Conservation (phyloP, 2,113 vertebrate genomes). For the Ophiodon elongatus region DNA sequence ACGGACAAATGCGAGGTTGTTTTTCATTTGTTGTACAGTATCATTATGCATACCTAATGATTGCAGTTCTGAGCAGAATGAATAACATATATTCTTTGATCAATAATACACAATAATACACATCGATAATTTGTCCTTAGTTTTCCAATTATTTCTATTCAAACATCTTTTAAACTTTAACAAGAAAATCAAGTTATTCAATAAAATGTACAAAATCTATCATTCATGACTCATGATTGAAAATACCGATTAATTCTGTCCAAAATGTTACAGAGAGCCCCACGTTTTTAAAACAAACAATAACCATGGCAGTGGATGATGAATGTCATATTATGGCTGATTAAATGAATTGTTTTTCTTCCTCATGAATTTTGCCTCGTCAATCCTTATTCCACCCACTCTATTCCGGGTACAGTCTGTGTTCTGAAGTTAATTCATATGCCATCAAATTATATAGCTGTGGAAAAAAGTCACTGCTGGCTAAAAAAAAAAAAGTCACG, state of each 20-base stretch:
- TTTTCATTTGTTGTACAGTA: slow-evolving; percentile 24
- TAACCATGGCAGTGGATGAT: not conserved
- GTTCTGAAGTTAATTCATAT: not conserved
- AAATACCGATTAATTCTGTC: not conserved
- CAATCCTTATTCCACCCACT: not conserved
- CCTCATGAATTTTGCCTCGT: not conserved
- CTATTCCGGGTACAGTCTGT: not conserved
- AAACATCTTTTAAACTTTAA: not conserved
- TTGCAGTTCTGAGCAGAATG: not conserved
- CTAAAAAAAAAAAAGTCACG: not conserved
- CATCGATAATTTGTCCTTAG: not conserved
- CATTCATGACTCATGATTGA: not conserved
- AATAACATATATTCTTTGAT: not conserved
- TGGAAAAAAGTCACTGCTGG: not conserved
- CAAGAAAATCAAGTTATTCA: not conserved
- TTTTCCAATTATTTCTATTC: not conserved
- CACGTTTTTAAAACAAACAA: not conserved
- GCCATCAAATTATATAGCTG: not conserved
- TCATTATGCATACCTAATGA: slow-evolving; percentile 12
- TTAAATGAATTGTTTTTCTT: slow-evolving; percentile 11
- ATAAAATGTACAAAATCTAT: not conserved
- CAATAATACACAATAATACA: too few relatives aligned
- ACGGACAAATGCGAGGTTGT: not conserved
- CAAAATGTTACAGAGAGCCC: not conserved
- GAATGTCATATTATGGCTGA: not conserved